Base-by-base conservation (phyloP, 2,113 vertebrate species). In the Trochalopteron elliotii region DNA sequence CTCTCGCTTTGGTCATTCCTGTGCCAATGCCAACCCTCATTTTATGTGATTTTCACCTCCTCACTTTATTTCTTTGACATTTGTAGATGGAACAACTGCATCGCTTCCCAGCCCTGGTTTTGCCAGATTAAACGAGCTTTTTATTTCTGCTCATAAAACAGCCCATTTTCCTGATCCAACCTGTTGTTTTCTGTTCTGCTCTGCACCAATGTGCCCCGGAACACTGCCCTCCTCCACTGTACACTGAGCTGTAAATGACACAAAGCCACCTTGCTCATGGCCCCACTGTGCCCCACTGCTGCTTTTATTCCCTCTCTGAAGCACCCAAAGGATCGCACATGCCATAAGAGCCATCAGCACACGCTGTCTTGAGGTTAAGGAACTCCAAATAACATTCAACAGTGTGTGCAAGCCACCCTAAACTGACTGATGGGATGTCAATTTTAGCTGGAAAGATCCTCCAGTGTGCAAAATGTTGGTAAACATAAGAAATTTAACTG, bases 351-450 rank as follows among this genome's bases (percentile, higher is more conserved):
- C 76, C 47, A 60, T 56, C 10, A 81, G 42, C 28, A 84, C 52
- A 53, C 0, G 0, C 50, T 65, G 24, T 37, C 45, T 37, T 37
- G 52, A 78, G 60, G 55, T 75, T n/a, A 56, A 87, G 17, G 23
- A 77, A 53, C 69, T 17, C 69, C 0, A 0, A 69, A 5, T 12
- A 57, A 60, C 81, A 81, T 0, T 2, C 33, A 45, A 22, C 1
- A 12, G 30, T 3, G 2, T 44, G 45, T 72, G 56, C 50, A 72
- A 74, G 68, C 24, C 33, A 19, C 42, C 23, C n/a, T n/a, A 11
- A 2, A 9, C 2, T 1, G 2, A 63, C 5, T 3, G 10, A 42
- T 1, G 31, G 90, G 18, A 52, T 23, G 12, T 1, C 0, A 2
- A 2, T 9, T 81, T 44, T 23, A 64, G 53, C 44, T 35, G 63